phyloP scores from a whole-genome alignment of 2,888 invertebrate species.

The Drosophila sordidula region DNA sequence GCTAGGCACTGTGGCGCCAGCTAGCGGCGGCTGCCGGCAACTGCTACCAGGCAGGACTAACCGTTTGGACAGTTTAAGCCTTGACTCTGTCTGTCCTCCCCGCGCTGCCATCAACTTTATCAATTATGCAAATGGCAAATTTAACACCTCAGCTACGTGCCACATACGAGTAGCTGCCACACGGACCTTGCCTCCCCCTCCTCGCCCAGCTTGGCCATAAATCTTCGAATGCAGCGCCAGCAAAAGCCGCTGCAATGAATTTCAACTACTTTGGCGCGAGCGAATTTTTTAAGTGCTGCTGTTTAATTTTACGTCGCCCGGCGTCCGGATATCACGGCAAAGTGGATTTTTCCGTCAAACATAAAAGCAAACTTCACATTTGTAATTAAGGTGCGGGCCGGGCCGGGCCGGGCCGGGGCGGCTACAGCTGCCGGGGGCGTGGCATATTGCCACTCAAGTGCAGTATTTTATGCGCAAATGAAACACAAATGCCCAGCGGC shows the following conservation, averaged over 20 bases:
- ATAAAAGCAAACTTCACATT: conserved; percentile 68
- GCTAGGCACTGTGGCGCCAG: conserved; percentile 63
- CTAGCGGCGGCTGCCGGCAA: conserved; percentile 26
- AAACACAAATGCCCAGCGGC: conserved; percentile 75
- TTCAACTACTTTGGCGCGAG: conserved; percentile 65
- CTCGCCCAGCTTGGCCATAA: conserved; percentile 47
- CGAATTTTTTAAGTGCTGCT: conserved; percentile 64
- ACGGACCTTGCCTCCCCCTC: conserved; percentile 1
- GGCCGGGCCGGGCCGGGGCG: neutral
- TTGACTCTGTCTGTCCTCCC: conserved; percentile 11
- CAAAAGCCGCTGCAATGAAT: conserved; percentile 60
- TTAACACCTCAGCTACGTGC: conserved; percentile 73
- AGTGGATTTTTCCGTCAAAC: conserved; percentile 80
- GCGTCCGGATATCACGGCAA: conserved; percentile 75
- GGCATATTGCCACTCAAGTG: conserved; percentile 44
- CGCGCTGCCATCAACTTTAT: conserved; percentile 64
- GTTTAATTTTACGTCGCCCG: conserved; percentile 65
- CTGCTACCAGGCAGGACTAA: conserved; percentile 6
- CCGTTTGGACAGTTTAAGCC: conserved; percentile 54
- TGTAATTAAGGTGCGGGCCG: conserved; percentile 56
- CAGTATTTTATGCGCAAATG: conserved; percentile 68
- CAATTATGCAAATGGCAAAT: conserved; percentile 82
- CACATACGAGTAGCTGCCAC: conserved; percentile 40
- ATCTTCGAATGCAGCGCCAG: conserved; percentile 52
- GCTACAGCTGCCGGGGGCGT: conserved; percentile 7